phyloP scores from a whole-genome alignment of 2,888 invertebrate species.

The Euphydryas editha region DNA sequence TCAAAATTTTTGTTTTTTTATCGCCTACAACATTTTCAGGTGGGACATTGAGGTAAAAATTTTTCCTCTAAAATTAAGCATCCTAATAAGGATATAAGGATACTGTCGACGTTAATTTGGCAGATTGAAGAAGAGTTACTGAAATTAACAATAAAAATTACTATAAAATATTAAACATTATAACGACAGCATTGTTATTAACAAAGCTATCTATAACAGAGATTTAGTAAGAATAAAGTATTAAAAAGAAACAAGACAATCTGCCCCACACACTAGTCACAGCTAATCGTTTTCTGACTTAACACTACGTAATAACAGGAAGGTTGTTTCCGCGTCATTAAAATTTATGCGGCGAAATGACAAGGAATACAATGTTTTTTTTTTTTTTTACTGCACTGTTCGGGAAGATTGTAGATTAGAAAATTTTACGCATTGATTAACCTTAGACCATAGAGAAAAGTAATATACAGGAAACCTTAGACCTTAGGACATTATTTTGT shows the following conservation, averaged over 20 bases:
- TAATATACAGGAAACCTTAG: too few species aligned
- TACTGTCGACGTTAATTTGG: too few species aligned
- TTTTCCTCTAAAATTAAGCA: too few species aligned
- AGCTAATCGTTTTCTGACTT: conserved; percentile 55
- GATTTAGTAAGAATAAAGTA: conserved; percentile 21
- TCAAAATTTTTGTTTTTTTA: too few species aligned
- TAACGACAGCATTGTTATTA: not conserved
- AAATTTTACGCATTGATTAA: not conserved
- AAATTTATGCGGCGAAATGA: conserved; percentile 40
- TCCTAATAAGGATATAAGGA: too few species aligned
- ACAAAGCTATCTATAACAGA: not conserved
- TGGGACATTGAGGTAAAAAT: too few species aligned
- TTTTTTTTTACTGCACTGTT: conserved; percentile 58
- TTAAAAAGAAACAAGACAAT: conserved; percentile 33
- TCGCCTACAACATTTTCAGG: too few species aligned
- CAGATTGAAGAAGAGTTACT: too few species aligned
- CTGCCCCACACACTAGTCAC: conserved; percentile 48
- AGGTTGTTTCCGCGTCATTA: conserved; percentile 64
- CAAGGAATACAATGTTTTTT: conserved; percentile 34
- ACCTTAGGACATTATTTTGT: conserved; percentile 31
- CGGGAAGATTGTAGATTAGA: not conserved
- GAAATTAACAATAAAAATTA: not conserved
- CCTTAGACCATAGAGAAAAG: not conserved
- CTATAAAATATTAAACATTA: not conserved
- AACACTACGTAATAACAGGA: conserved; percentile 62